These are phyloP conservation scores for Poecilia wingei DNA, from an alignment of 2,797 vertebrate genomes.

Conservation along the genomic window DNA sequence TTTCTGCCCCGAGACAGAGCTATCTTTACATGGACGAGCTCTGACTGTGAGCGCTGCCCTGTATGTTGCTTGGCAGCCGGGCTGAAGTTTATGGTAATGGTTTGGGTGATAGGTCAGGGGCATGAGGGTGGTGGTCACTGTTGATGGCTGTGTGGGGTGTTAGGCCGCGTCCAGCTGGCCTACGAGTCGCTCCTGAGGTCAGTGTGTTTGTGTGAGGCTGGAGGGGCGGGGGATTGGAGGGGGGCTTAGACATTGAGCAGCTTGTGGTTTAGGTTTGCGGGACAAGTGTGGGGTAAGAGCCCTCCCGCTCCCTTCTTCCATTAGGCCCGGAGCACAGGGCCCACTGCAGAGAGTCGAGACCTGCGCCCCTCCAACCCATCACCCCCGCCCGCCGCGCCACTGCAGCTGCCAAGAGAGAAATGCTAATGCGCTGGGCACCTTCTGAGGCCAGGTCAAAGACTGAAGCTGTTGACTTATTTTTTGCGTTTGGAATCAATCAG, in stretches of 20 bases:
- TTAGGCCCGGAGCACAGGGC: slow-evolving; percentile 52
- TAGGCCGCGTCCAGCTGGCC: slow-evolving; percentile 64
- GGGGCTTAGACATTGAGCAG: slow-evolving; percentile 62
- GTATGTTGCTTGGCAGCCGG: slow-evolving; percentile 70
- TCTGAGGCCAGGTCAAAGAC: slow-evolving; percentile 61
- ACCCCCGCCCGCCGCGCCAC: slow-evolving; percentile 31
- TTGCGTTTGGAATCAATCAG: slow-evolving; percentile 53
- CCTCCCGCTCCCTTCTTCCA: slow-evolving; percentile 22
- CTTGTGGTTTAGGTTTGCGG: slow-evolving; percentile 62
- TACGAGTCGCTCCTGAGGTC: slow-evolving; percentile 67
- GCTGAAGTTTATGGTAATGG: slow-evolving; percentile 75
- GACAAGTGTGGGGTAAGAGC: slow-evolving; percentile 37
- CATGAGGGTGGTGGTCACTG: slow-evolving; percentile 61
- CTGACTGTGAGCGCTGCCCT: slow-evolving; percentile 48
- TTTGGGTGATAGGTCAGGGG: slow-evolving; percentile 76
- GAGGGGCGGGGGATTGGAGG: background rate
- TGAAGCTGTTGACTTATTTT: slow-evolving; percentile 62
- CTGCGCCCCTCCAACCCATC: slow-evolving; percentile 23
- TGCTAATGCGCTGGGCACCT: slow-evolving; percentile 66
- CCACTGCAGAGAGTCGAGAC: slow-evolving; percentile 62
- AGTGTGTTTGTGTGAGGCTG: slow-evolving; percentile 22
- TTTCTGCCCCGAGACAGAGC: slow-evolving; percentile 66
- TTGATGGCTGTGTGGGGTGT: slow-evolving; percentile 71
- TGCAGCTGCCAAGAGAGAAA: slow-evolving; percentile 69
- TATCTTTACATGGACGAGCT: slow-evolving; percentile 67